Conservation (phyloP, 1,140 invertebrate species). For the Proales similis region DNA sequence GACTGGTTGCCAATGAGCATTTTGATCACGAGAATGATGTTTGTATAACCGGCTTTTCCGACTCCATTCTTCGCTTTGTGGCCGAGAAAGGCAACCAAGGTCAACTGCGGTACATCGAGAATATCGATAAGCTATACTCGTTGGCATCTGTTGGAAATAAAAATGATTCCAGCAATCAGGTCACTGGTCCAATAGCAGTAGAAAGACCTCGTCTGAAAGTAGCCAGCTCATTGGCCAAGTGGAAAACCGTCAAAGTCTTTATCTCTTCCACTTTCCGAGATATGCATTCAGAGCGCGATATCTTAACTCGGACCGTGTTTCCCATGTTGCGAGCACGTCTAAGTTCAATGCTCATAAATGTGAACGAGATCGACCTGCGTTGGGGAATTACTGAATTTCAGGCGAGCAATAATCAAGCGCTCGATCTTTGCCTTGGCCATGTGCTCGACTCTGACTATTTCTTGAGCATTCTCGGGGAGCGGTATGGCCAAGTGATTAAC, state of each 20-base stretch:
- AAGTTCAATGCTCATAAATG: conserved; percentile 44
- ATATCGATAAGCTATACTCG: conserved; percentile 52
- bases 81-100: conserved; percentile 51
- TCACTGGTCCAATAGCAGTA: not conserved
- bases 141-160: conserved; percentile 39
- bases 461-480: conserved; percentile 53
- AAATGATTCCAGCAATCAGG: not conserved
- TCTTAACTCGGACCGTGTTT: conserved; percentile 54
- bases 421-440: conserved; percentile 53
- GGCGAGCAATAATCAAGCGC: conserved; percentile 44
- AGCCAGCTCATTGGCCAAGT: conserved; percentile 40
- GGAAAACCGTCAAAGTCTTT: conserved; percentile 53
- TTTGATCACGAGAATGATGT: conserved; percentile 51
- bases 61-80: conserved; percentile 53
- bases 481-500: conserved; percentile 45
- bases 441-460: conserved; percentile 53
- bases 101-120: conserved; percentile 52
- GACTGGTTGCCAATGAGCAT: conserved; percentile 40
- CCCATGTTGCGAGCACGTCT: conserved; percentile 48
- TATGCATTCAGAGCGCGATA: conserved; percentile 56
- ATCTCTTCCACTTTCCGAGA: conserved; percentile 57
- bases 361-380: conserved; percentile 55
- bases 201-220: conserved; percentile 1
- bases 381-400: conserved; percentile 56
- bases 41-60: conserved; percentile 52